Percentiles rank a stretch among this genome's conserved stretches.
phyloP scores from a whole-genome alignment of 2,797 vertebrate genomes.

The Phataginus tetradactyla region DNA sequence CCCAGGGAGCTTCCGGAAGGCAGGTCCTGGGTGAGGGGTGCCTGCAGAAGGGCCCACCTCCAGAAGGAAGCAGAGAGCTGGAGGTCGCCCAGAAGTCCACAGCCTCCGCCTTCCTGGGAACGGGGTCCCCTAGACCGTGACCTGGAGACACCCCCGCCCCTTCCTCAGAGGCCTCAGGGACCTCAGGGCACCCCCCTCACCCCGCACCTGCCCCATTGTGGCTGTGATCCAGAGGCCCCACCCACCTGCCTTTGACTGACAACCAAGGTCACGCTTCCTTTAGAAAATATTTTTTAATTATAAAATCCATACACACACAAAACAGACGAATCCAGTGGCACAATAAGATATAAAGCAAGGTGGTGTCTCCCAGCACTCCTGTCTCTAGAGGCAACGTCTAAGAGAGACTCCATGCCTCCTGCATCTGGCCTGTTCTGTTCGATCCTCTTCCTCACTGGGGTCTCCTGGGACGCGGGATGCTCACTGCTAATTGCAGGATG shows the following conservation, averaged over 20 bases:
- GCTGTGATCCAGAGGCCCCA: background rate
- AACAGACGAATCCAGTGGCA: background rate
- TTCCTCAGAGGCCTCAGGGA: background rate
- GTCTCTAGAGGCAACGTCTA: accelerated
- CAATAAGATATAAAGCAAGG: background rate
- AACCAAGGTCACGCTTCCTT: conserved; percentile 16
- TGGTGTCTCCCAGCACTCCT: accelerated
- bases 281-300: conserved; percentile 36
- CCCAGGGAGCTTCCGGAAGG: background rate
- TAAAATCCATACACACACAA: background rate
- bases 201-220: accelerated
- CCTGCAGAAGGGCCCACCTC: background rate
- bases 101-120: background rate
- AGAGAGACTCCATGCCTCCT: accelerated
- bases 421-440: accelerated
- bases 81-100: background rate
- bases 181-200: background rate
- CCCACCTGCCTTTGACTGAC: background rate
- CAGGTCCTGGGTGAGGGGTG: background rate
- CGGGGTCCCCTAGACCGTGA: background rate
- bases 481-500: too few species aligned
- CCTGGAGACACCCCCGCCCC: background rate
- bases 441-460: accelerated
- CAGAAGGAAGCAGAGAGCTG: background rate
- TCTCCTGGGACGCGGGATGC: background rate